Percentiles rank a stretch among this genome's conserved stretches.
phyloP scores from a whole-genome alignment of 2,113 vertebrate genomes.

The Alligator mississippiensis region DNA sequence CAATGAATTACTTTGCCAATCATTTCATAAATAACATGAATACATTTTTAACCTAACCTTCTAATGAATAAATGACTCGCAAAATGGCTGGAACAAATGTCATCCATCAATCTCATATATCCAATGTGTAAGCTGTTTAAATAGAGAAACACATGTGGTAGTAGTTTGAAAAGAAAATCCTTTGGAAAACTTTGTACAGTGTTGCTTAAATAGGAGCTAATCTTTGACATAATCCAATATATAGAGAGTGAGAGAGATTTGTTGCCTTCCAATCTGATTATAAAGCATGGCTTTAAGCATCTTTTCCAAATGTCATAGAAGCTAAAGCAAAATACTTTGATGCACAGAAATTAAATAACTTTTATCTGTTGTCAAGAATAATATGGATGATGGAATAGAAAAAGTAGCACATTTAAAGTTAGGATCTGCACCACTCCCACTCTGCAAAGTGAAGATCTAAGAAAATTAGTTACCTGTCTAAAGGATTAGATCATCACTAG shows the following conservation, averaged over 20 bases:
- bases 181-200: constrained; percentile 52
- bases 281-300: constrained; percentile 20
- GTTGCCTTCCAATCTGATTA: constrained; percentile 55
- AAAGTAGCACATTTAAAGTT: background rate
- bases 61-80: constrained; percentile 70
- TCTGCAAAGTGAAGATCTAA: background rate
- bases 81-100: constrained; percentile 68
- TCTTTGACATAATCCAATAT: constrained; percentile 77
- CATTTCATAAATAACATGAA: constrained; percentile 54
- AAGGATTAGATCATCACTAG: background rate
- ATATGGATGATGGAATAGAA: background rate
- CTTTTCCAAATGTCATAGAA: constrained; percentile 19
- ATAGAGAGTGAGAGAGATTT: constrained; percentile 70
- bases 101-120: constrained; percentile 71
- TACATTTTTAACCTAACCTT: constrained; percentile 38
- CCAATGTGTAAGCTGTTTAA: constrained; percentile 54
- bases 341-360: background rate
- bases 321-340: background rate
- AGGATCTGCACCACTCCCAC: background rate
- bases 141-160: constrained; percentile 73
- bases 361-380: background rate
- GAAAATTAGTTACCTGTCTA: too few species aligned
- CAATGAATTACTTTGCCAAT: constrained; percentile 58
- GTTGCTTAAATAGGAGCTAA: constrained; percentile 67
- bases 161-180: constrained; percentile 76